Percentiles rank a stretch among this genome's conserved stretches.
phyloP scores from a whole-genome alignment of 2,113 vertebrate species.

The Eidolon helvum region DNA sequence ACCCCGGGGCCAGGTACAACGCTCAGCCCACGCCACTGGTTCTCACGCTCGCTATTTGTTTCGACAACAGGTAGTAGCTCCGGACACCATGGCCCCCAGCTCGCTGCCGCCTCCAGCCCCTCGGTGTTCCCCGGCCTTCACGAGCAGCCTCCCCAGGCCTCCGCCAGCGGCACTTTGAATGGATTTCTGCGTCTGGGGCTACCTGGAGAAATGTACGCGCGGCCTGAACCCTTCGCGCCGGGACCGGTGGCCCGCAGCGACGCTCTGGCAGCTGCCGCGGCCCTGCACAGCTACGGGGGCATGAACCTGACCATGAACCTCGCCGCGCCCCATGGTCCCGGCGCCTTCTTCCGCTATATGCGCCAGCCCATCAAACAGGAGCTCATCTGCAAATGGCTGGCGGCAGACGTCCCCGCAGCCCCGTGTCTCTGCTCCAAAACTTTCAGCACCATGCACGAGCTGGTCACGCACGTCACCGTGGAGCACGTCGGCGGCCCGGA shows the following conservation, averaged over 20 bases:
- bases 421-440: constrained; percentile 97
- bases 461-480: constrained; percentile 98
- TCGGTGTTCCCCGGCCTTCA: constrained; percentile 94
- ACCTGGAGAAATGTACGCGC: constrained; percentile 98
- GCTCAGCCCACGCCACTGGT: constrained; percentile 87
- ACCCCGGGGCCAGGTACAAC: constrained; percentile 90
- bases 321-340: constrained; percentile 92
- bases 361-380: constrained; percentile 99
- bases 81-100: constrained; percentile 97
- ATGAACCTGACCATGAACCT: constrained; percentile 96
- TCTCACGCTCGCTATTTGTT: constrained; percentile 98
- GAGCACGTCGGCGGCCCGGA: constrained; percentile 99
- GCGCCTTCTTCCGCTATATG: constrained; percentile 99
- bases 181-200: constrained; percentile 98
- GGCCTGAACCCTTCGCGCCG: constrained; percentile 95
- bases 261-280: constrained; percentile 90
- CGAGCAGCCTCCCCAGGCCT: constrained; percentile 92
- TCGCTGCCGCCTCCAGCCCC: constrained; percentile 91
- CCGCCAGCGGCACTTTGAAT: constrained; percentile 95
- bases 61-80: constrained; percentile 99
- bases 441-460: constrained; percentile 99
- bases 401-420: constrained; percentile 88
- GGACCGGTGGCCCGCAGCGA: constrained; percentile 95
- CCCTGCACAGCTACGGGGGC: constrained; percentile 93
- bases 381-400: constrained; percentile 98